Conservation (phyloP, 2,113 vertebrate species). For the Bos indicus region DNA sequence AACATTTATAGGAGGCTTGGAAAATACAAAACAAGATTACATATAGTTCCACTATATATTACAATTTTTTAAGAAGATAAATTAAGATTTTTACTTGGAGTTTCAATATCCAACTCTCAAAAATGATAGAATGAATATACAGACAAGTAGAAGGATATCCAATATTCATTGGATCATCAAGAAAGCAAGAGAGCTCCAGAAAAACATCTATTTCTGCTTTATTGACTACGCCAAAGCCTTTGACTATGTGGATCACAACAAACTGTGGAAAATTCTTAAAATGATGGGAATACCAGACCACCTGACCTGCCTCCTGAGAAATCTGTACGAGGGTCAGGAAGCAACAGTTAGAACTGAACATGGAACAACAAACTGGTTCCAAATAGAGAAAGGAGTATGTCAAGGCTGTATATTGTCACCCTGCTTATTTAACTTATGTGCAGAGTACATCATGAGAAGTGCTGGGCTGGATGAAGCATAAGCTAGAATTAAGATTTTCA, state of each 20-base stretch:
- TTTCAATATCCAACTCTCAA: background rate
- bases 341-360: background rate
- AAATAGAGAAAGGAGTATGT: background rate
- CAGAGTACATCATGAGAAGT: background rate
- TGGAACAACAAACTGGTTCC: background rate
- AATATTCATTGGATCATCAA: rapidly evolving
- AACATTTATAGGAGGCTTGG: background rate
- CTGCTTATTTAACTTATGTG: background rate
- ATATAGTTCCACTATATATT: background rate
- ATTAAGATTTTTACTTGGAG: background rate
- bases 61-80: background rate
- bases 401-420: background rate
- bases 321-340: background rate
- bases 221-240: background rate
- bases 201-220: background rate
- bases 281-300: background rate
- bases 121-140: background rate
- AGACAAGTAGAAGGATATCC: background rate
- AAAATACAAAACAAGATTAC: background rate
- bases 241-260: background rate
- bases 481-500: background rate
- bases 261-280: background rate
- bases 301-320: background rate
- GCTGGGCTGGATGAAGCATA: background rate
- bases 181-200: background rate